Evolutionary conservation across 2,888 invertebrate genomes (phyloP), one percentile per base, ranked within the genome.

Genomic region (Actias luna): DNA sequence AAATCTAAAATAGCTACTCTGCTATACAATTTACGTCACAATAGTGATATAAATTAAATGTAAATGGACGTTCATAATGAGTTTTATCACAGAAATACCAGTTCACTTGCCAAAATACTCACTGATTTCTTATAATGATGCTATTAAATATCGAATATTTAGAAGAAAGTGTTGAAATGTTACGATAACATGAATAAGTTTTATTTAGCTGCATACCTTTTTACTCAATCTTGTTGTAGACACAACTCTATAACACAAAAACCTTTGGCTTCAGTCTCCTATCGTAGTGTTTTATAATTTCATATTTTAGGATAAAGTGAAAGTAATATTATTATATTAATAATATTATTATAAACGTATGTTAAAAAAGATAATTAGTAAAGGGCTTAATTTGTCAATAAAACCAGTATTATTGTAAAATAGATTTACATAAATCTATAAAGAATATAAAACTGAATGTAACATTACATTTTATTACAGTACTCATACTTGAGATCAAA

Each of bases 81-180:
- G 65, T 69, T 69, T 69, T 71, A 76, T 73, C 63, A 63, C 65
- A 65, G 42, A 66, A 67, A 71, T 65, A 70, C 67, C 35, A 27
- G 50, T 39, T 63, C 52, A 59, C 59, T 71, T 78, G 79, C 76
- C 79, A 80, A 77, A 72, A 74, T 71, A 61, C 58, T 58, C 42
- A 39, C 22, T 42, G 25, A 62, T 33, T 58, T 58, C 58, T 42
- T 22, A 25, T 58, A 62, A 58, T 58, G 61, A 22, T 58, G 18
- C 29, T 58, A 39, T 58, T 58, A 58, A 35, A 42, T 59, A 29
- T 29, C 14, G 18, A 39, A 59, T 42, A 42, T 42, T 22, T 16
- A 58, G 55, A 29, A 39, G 29, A 58, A 62, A 39, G 58, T 25
- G 31, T 42, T 39, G 10, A 31, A 57, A 62, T 31, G 16, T 57